Evolutionary conservation across 2,113 vertebrate genomes (phyloP).

Genomic region (Camelus bactrianus): DNA sequence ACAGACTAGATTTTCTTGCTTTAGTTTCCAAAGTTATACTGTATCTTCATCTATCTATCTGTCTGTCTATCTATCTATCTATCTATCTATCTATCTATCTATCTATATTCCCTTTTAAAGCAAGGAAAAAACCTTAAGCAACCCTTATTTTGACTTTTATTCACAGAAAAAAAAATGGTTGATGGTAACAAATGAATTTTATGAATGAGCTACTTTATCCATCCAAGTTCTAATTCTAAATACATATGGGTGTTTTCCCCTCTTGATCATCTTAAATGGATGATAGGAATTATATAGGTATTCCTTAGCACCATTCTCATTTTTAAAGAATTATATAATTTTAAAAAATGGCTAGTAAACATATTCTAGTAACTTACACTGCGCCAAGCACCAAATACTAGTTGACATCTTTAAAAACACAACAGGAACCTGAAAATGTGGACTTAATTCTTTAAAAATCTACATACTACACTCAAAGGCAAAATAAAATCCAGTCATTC

Average conservation of each 20-base stretch:
- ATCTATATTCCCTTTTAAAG: neutral
- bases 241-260: neutral
- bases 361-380: neutral
- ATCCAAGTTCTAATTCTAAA: neutral
- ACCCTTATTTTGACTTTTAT: neutral
- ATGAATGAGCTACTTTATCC: neutral
- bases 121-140: neutral
- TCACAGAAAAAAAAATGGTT: neutral
- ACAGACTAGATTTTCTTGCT: neutral
- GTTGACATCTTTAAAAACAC: neutral
- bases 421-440: neutral
- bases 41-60: neutral
- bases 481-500: neutral
- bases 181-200: slow-evolving; percentile 10
- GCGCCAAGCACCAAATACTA: neutral
- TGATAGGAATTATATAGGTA: neutral
- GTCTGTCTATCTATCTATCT: neutral
- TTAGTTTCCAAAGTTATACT: neutral
- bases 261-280: neutral
- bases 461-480: neutral
- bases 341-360: neutral
- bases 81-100: too few species aligned
- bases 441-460: neutral
- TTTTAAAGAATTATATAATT: slow-evolving; percentile 11
- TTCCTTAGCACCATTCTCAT: neutral